Conservation (phyloP, 2,888 invertebrate species). For the Andrena praecox region DNA sequence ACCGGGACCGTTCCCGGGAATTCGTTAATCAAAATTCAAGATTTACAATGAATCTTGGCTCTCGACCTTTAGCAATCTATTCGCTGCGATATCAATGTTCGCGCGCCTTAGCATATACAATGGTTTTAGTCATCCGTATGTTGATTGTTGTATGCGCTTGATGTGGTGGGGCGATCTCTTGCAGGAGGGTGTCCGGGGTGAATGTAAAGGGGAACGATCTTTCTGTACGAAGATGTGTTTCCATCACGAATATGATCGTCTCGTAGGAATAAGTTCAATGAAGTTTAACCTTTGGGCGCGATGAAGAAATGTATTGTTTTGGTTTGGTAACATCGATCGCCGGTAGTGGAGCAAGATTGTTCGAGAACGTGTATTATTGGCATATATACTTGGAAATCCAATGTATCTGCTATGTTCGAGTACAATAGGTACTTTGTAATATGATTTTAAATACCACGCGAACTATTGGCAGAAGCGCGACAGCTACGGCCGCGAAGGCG, state of each 20-base stretch:
- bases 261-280: conserved; percentile 13
- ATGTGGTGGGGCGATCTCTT: conserved; percentile 47
- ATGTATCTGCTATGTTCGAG: conserved; percentile 21
- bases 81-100: conserved; percentile 44
- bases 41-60: conserved; percentile 57
- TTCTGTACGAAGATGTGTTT: conserved; percentile 27
- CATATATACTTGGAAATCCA: conserved; percentile 21
- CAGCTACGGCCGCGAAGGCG: background rate
- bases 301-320: conserved; percentile 18
- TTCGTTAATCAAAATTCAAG: conserved; percentile 65
- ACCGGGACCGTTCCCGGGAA: conserved; percentile 14
- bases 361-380: conserved; percentile 13
- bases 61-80: conserved; percentile 49
- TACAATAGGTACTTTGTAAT: conserved; percentile 23
- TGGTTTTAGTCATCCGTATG: conserved; percentile 66
- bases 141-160: conserved; percentile 60
- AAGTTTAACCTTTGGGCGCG: conserved; percentile 21
- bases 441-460: conserved; percentile 15
- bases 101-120: conserved; percentile 58
- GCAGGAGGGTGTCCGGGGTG: conserved; percentile 26
- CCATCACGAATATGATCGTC: conserved; percentile 20
- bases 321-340: conserved; percentile 32
- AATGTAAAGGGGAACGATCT: conserved; percentile 13
- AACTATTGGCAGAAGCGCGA: conserved; percentile 21
- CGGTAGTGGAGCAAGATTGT: conserved; percentile 12